Evolutionary conservation across 2,888 invertebrate species (phyloP).

Genomic region (Catocala nupta): DNA sequence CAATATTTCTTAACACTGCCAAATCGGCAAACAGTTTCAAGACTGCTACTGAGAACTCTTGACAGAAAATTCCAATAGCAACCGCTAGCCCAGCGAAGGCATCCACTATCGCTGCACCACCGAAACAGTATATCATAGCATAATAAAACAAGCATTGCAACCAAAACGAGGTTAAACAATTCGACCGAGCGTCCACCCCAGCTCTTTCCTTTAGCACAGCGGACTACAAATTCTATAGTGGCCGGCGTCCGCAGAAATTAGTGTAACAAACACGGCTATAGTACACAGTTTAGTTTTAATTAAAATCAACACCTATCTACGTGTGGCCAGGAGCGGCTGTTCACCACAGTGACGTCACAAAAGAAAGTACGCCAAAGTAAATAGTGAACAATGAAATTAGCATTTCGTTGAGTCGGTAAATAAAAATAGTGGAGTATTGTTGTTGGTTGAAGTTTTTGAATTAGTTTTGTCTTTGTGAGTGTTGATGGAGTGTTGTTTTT

Average conservation of each 20-base stretch:
- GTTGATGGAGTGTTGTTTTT: neutral
- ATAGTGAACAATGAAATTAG: constrained; percentile 17
- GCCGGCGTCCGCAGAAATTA: constrained; percentile 20
- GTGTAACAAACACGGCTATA: constrained; percentile 30
- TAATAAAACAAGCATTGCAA: too few species aligned
- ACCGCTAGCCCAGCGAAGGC: too few species aligned
- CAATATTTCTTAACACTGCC: too few species aligned
- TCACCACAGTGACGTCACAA: constrained; percentile 18
- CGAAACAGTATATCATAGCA: too few species aligned
- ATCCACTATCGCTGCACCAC: too few species aligned
- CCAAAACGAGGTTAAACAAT: too few species aligned
- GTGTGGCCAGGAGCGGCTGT: constrained; percentile 34
- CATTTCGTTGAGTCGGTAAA: constrained; percentile 21
- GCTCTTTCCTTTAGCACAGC: neutral
- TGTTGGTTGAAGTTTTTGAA: neutral
- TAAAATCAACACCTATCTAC: constrained; percentile 49
- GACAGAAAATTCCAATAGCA: too few species aligned
- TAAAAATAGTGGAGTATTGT: constrained; percentile 8
- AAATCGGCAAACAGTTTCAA: too few species aligned
- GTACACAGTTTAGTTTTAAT: constrained; percentile 52
- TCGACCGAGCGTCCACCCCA: too few species aligned
- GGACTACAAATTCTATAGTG: constrained; percentile 33
- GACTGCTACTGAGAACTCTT: too few species aligned
- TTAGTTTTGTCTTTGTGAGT: neutral
- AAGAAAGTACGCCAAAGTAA: constrained; percentile 22